Conservation (phyloP, 2,888 invertebrate species). For the Escarpia spicata region DNA sequence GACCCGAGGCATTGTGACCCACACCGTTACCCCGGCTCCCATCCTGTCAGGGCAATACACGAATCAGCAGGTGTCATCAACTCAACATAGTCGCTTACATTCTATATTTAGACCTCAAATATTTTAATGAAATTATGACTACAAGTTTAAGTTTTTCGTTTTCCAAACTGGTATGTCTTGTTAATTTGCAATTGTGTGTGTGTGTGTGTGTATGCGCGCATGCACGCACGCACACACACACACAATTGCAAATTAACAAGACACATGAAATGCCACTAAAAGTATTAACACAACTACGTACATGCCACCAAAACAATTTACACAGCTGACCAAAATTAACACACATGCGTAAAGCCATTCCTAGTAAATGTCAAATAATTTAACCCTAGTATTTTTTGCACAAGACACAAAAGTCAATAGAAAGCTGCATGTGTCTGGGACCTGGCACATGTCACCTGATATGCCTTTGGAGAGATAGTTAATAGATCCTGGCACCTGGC, state of each 20-base stretch:
- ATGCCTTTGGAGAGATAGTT: neutral
- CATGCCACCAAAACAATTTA: neutral
- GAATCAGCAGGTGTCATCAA: neutral
- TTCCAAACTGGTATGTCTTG: no score
- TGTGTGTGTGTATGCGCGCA: no score
- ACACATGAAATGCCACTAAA: neutral
- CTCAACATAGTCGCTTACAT: no score
- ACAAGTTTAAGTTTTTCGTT: no score
- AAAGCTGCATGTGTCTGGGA: neutral
- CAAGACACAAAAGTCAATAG: neutral
- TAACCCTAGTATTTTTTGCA: neutral
- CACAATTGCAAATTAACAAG: no score
- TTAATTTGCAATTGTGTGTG: no score
- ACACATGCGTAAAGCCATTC: neutral
- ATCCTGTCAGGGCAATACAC: neutral
- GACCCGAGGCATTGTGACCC: neutral
- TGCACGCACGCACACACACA: no score
- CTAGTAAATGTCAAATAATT: neutral
- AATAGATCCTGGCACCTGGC: neutral
- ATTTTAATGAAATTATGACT: no score
- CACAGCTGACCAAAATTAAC: neutral
- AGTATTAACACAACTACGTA: neutral
- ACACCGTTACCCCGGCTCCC: neutral
- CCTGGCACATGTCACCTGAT: neutral
- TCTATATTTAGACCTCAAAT: no score